phyloP scores from a whole-genome alignment of 2,113 vertebrate species.

The Percopsis transmontana region DNA sequence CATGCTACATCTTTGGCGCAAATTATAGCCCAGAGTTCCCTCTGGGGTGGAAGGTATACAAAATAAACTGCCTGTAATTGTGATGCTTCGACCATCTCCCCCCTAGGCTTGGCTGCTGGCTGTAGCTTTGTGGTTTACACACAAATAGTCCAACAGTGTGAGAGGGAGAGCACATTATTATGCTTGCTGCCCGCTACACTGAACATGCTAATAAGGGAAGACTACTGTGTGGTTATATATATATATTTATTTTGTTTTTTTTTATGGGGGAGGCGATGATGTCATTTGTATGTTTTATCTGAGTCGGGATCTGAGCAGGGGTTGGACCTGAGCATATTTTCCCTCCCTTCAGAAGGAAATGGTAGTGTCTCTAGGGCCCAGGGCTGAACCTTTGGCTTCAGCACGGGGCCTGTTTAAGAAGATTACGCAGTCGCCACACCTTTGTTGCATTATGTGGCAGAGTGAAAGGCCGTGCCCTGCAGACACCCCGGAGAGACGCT shows the following conservation, averaged over 20 bases:
- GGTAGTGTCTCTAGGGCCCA: slow-evolving; percentile 53
- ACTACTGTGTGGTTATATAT: slow-evolving; percentile 50
- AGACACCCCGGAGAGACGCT: slow-evolving; percentile 49
- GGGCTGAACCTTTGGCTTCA: slow-evolving; percentile 53
- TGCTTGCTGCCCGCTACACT: slow-evolving; percentile 56
- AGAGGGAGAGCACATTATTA: slow-evolving; percentile 67
- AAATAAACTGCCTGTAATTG: slow-evolving; percentile 68
- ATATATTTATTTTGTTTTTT: too few relatives aligned
- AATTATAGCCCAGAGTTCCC: slow-evolving; percentile 58
- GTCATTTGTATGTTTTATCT: slow-evolving; percentile 69
- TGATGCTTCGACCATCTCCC: slow-evolving; percentile 68
- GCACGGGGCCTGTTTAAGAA: slow-evolving; percentile 63
- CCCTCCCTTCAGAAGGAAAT: slow-evolving; percentile 8
- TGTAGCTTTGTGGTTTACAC: slow-evolving; percentile 58
- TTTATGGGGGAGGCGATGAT: slow-evolving; percentile 57
- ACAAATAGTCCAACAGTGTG: slow-evolving; percentile 52
- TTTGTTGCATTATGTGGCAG: slow-evolving; percentile 71
- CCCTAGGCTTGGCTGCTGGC: slow-evolving; percentile 65
- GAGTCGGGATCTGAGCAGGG: slow-evolving; percentile 55
- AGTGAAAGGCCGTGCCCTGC: slow-evolving; percentile 55
- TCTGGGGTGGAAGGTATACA: slow-evolving; percentile 51
- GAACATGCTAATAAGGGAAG: slow-evolving; percentile 74
- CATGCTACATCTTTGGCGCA: slow-evolving; percentile 52
- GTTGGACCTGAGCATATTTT: slow-evolving; percentile 1
- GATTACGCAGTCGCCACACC: slow-evolving; percentile 70